phyloP scores from a whole-genome alignment of 2,888 invertebrate genomes.

The Dendrolimus houi region DNA sequence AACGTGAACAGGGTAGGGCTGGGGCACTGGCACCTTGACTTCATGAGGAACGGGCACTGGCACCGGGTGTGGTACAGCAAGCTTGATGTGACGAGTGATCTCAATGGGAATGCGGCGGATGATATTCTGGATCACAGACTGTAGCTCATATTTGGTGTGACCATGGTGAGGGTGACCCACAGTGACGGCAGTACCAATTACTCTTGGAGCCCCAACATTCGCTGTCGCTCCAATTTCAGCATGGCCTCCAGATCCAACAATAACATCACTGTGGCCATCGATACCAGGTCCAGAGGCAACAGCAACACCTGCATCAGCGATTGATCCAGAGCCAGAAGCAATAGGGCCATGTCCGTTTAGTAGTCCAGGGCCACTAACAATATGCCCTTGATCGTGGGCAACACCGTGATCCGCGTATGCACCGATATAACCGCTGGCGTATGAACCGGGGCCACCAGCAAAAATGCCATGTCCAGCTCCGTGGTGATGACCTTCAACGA shows the following conservation, averaged over 20 bases:
- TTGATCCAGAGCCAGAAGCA: conserved; percentile 11
- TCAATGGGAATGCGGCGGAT: conserved; percentile 62
- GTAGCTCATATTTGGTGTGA: conserved; percentile 55
- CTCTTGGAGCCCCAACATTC: conserved; percentile 32
- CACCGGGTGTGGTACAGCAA: conserved; percentile 53
- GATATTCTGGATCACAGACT: conserved; percentile 62
- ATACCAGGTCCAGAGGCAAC: conserved; percentile 1
- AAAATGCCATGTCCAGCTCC: conserved; percentile 5
- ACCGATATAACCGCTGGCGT: conserved; percentile 4
- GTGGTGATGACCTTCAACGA: conserved; percentile 19
- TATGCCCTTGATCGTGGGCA: not conserved
- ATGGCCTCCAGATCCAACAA: conserved; percentile 8
- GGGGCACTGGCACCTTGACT: conserved; percentile 60
- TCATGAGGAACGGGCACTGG: conserved; percentile 61
- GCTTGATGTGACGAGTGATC: conserved; percentile 56
- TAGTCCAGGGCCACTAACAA: conserved; percentile 10
- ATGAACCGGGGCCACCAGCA: conserved; percentile 4
- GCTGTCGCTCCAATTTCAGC: conserved; percentile 10
- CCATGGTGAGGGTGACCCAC: conserved; percentile 37
- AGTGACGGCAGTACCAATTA: conserved; percentile 44
- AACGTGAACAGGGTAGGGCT: conserved; percentile 64
- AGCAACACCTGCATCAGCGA: conserved; percentile 6
- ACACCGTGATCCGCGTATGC: not conserved
- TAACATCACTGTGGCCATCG: conserved; percentile 1
- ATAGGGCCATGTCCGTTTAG: conserved; percentile 7